Conservation (phyloP, 2,888 invertebrate species). For the Apodemia mormo region DNA sequence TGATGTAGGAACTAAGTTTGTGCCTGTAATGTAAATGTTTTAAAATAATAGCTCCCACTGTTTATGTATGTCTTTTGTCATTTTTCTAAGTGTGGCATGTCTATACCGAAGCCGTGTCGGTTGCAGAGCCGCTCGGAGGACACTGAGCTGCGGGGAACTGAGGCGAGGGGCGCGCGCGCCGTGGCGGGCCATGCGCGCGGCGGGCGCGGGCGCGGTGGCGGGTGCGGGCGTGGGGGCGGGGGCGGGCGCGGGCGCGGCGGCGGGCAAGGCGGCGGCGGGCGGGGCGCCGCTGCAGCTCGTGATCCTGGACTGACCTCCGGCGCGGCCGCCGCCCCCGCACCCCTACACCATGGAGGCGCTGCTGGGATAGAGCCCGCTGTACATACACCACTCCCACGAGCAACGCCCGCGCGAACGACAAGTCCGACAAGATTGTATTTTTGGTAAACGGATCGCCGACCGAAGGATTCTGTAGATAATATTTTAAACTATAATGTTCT, state of each 20-base stretch:
- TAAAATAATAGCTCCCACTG: no score
- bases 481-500: slow-evolving; percentile 81
- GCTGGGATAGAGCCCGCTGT: slow-evolving; percentile 69
- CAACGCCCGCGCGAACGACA: slow-evolving; percentile 25
- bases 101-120: neutral
- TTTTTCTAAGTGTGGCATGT: neutral
- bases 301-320: slow-evolving; percentile 87
- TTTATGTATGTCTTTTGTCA: neutral
- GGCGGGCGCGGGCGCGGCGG: slow-evolving; percentile 66
- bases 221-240: no score
- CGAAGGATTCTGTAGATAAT: slow-evolving; percentile 80
- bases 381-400: slow-evolving; percentile 1
- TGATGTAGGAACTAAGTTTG: no score
- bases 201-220: slow-evolving; percentile 87
- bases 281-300: slow-evolving; percentile 78
- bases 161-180: slow-evolving; percentile 93
- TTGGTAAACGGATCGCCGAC: slow-evolving; percentile 79
- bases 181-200: slow-evolving; percentile 82
- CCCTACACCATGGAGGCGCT: slow-evolving; percentile 86
- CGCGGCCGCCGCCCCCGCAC: slow-evolving; percentile 72
- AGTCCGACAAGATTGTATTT: slow-evolving; percentile 65
- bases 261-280: slow-evolving; percentile 39
- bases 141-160: slow-evolving; percentile 89
- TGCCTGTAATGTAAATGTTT: no score
- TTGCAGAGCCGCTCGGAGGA: slow-evolving; percentile 90